A percentile compares a stretch with the other conserved stretches of the same genome.
These are phyloP conservation scores for Clarias batrachus DNA, from an alignment of 2,113 vertebrate genomes.

Conservation along the genomic window DNA sequence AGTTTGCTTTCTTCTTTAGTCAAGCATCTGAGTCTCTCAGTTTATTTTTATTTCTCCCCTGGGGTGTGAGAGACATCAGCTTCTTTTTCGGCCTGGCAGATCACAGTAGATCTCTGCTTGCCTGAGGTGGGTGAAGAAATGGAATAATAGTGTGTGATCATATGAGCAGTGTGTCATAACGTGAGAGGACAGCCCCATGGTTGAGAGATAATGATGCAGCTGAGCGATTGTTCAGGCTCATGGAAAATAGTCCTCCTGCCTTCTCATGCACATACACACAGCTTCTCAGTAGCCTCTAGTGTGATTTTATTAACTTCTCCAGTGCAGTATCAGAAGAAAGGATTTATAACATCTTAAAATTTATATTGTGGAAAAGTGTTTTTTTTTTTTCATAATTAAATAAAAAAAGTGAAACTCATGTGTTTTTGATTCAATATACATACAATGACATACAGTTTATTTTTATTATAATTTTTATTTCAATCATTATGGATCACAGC, in stretches of 20 bases:
- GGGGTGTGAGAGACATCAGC: background rate
- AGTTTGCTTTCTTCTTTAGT: constrained; percentile 14
- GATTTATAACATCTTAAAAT: too few relatives aligned
- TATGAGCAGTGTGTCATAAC: constrained; percentile 25
- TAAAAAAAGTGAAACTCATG: too few relatives aligned
- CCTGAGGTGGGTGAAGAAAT: constrained; percentile 3
- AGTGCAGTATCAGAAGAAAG: background rate
- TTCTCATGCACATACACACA: constrained; percentile 13
- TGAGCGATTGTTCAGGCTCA: constrained; percentile 15
- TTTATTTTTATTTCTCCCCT: background rate
- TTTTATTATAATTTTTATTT: too few relatives aligned
- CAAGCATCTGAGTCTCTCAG: background rate
- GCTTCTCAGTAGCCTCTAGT: background rate
- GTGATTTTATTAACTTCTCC: constrained; percentile 17
- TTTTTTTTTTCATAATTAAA: too few relatives aligned
- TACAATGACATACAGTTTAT: too few relatives aligned
- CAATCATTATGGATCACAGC: too few relatives aligned
- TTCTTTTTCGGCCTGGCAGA: constrained; percentile 16
- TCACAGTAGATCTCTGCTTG: constrained; percentile 10
- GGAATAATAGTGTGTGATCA: constrained; percentile 27
- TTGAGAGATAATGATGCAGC: constrained; percentile 24
- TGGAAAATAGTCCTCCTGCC: background rate
- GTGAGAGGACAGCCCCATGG: constrained; percentile 6
- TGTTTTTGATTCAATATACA: too few relatives aligned
- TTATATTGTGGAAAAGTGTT: too few relatives aligned